These are phyloP conservation scores for Coracias cyanogaster DNA, from an alignment of 2,797 vertebrate species.

Conservation along the genomic window DNA sequence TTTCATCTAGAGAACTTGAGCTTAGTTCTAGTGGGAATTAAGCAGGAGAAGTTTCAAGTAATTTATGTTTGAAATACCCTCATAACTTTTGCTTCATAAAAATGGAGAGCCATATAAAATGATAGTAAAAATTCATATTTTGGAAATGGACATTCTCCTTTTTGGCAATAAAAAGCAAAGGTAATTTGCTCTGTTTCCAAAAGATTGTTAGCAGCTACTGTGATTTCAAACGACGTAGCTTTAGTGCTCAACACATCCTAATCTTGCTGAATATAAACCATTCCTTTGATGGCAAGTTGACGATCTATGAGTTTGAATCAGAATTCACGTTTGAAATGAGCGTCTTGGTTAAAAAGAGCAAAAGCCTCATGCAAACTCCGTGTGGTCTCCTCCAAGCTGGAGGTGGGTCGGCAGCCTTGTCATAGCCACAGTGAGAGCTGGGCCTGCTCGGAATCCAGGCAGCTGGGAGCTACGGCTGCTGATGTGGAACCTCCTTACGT, in stretches of 20 bases:
- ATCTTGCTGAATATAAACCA: background rate
- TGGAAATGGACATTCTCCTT: background rate
- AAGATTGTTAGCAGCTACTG: background rate
- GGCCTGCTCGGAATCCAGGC: background rate
- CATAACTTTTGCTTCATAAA: background rate
- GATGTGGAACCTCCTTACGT: background rate
- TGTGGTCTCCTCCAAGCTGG: accelerated
- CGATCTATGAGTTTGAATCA: background rate
- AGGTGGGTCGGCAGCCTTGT: background rate
- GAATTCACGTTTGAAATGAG: background rate
- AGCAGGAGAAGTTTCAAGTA: background rate
- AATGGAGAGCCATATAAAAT: background rate
- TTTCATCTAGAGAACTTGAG: background rate
- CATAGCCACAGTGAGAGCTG: background rate
- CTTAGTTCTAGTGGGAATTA: background rate
- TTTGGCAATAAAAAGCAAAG: background rate
- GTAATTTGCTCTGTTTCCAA: background rate
- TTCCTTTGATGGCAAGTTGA: background rate
- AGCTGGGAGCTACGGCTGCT: background rate
- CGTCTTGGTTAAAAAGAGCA: background rate
- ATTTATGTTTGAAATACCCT: conserved; percentile 16
- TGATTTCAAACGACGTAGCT: background rate
- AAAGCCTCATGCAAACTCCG: background rate
- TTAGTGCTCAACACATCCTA: background rate
- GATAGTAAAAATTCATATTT: background rate